phyloP scores from a whole-genome alignment of 2,888 invertebrate genomes.

The Lamproptera curius region DNA sequence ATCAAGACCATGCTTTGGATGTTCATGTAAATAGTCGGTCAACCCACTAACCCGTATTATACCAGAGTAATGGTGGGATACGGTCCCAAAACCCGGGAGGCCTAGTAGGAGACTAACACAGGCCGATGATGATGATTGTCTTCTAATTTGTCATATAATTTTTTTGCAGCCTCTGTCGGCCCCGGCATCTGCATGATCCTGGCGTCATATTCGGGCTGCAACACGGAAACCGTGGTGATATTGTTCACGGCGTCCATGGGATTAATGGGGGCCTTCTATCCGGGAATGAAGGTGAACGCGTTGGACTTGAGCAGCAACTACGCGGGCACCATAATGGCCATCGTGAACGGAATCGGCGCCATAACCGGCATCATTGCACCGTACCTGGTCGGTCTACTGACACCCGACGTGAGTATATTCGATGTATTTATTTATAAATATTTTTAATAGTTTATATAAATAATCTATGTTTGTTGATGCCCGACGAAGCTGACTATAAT shows the following conservation, averaged over 20 bases:
- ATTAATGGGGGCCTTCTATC: conserved; percentile 83
- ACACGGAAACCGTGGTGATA: conserved; percentile 77
- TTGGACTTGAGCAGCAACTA: conserved; percentile 82
- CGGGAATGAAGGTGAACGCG: conserved; percentile 84
- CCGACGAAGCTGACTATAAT: too few relatives aligned
- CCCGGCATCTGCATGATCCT: conserved; percentile 82
- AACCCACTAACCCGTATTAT: too few relatives aligned
- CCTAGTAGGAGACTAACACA: too few relatives aligned
- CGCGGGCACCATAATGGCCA: conserved; percentile 83
- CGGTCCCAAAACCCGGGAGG: neutral
- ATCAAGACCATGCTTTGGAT: too few relatives aligned
- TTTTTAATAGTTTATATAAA: too few relatives aligned
- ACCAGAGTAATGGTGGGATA: neutral
- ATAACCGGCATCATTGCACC: conserved; percentile 85
- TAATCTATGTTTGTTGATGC: too few relatives aligned
- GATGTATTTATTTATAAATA: too few relatives aligned
- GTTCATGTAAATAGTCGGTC: too few relatives aligned
- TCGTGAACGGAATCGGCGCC: conserved; percentile 84
- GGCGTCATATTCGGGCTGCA: conserved; percentile 82
- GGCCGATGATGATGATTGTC: too few relatives aligned
- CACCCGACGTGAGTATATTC: conserved; percentile 77
- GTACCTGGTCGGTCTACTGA: conserved; percentile 81
- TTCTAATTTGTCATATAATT: neutral
- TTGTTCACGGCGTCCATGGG: conserved; percentile 84
- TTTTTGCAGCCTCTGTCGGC: conserved; percentile 77